Base-by-base conservation (phyloP, 2,888 invertebrate species). In the Ennomos fuscantarius region DNA sequence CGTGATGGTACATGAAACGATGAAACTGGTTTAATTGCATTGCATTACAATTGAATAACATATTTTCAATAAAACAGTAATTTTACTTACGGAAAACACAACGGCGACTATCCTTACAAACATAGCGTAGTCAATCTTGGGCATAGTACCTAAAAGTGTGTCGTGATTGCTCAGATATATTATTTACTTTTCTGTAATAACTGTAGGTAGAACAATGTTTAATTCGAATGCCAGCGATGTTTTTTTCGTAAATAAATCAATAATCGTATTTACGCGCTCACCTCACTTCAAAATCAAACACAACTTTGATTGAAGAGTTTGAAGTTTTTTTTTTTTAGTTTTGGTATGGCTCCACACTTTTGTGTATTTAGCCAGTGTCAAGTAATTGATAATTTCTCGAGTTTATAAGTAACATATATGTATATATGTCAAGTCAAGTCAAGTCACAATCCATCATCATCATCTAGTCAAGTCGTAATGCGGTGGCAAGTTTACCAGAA, bases 21-120 rank as follows among this genome's bases (percentile, higher is more conserved):
- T 39, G 35, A 40, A 24, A 31, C 8, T 41, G n/a, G 15, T n/a
- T 11, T n/a, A 31, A 31, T 31, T 31, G 8, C 13, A 39, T n/a
- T 11, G 36, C 24, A 37, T 37, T 37, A 37, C 24, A 11, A 11
- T 11, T 37, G 11, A 11, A 8, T 11, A 11, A 11, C 24, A 8
- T 10, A 11, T 2, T 10, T 43, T n/a, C 8, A 49, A 49, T 24
- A 49, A 52, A 43, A 55, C 43, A 66, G 52, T 41, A 48, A 43
- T 68, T 72, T 68, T 70, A 84, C 87, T 86, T 78, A 92, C 91
- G 60, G 85, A 84, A 79, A 92, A 92, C 40, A 89, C 87, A 37
- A 82, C 85, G 13, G 89, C 90, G 8, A 89, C 87, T 50, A 89
- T 80, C 66, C 86, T 78, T 49, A 90, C 81, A 66, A 84, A 92